Evolutionary conservation across 2,888 invertebrate genomes (phyloP), one percentile per base, ranked within the genome.

Genomic region (Heteromurus nitidus): DNA sequence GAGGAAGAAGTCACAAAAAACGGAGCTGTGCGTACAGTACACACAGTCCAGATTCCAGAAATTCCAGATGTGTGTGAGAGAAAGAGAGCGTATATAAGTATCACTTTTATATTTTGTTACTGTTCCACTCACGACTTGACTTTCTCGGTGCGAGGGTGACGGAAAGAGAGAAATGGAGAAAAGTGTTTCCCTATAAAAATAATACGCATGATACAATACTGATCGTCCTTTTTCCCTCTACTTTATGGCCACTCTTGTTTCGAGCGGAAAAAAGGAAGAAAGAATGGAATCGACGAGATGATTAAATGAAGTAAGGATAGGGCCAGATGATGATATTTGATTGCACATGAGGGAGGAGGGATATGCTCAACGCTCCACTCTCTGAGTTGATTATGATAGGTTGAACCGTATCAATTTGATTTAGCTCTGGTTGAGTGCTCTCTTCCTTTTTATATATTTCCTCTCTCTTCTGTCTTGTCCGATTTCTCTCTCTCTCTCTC

Each of bases 361-460:
- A 85, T 76, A 60, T 18, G 36, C 75, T 55, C 69, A 69, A 81
- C 69, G 47, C 74, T 70, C 50, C 50, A 36, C 53, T 58, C 50
- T 80, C 42, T 84, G 82, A 87, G 79, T 85, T 82, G 84, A 85
- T 84, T 85, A 86, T 85, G 85, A 86, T 85, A 82, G 84, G 84
- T 85, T 81, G 85, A 80, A 86, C 84, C 85, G 83, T 85, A 86
- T 86, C 85, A 86, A 86, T 86, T 87, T 86, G 84, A 87, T 86
- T 81, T 85, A 86, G 85, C 83, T 85, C 69, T 79, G 74, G 74
- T 73, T 69, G 55, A 76, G 60, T 77, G 80, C 67, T 68, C n/a
- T n/a, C 60, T 53, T 67, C 67, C 60, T 74, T 74, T 58, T 79
- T 65, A 65, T 72, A 24, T 74, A n/a, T n/a, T n/a, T n/a, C n/a